Evolutionary conservation across 2,113 vertebrate species (phyloP).

Genomic region (Nycticorax nycticorax): DNA sequence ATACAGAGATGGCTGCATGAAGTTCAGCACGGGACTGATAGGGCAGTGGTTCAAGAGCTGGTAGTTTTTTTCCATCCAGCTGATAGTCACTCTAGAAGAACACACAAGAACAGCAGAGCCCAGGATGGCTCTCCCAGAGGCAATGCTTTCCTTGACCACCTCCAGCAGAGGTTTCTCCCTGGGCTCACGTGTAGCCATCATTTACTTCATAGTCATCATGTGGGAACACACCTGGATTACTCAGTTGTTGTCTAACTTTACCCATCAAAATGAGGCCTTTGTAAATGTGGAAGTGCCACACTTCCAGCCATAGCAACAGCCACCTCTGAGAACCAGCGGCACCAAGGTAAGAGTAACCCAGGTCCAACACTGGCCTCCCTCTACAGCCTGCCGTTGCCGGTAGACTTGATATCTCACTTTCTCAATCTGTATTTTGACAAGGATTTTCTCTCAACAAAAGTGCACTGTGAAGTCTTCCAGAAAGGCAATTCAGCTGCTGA

Average conservation of each 20-base stretch:
- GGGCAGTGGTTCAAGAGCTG: background rate
- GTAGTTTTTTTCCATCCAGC: background rate
- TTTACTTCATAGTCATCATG: background rate
- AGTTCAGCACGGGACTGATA: background rate
- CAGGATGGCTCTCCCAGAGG: background rate
- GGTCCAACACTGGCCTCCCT: background rate
- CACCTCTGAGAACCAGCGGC: background rate
- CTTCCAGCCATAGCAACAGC: background rate
- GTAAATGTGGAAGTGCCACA: background rate
- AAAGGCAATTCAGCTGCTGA: background rate
- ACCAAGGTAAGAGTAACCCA: background rate
- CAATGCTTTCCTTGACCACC: background rate
- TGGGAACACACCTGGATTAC: background rate
- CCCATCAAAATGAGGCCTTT: background rate
- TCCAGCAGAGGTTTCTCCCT: background rate
- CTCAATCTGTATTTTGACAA: background rate
- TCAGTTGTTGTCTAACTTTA: background rate
- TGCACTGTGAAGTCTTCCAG: conserved; percentile 5
- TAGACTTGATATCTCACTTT: background rate
- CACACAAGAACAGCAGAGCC: background rate
- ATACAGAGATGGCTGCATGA: background rate
- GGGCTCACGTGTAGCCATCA: background rate
- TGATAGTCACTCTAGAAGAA: background rate
- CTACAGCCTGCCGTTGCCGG: background rate
- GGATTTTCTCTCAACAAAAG: background rate